Conservation (phyloP, 1,140 invertebrate genomes). For the Hermatobates lingyangjiaoensis region DNA sequence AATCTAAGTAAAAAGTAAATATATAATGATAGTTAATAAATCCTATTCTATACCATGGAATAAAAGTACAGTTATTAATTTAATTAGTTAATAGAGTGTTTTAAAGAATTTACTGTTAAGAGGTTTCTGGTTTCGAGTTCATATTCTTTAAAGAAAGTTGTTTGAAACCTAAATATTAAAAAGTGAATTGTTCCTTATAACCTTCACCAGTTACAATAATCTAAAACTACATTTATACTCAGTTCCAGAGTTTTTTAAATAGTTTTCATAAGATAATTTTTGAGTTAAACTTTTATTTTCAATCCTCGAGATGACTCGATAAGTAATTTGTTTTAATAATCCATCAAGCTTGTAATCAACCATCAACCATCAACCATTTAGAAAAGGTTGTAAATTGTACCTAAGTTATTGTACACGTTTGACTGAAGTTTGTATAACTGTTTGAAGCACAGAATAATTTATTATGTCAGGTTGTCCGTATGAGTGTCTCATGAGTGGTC, state of each 20-base stretch:
- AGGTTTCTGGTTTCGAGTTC: no score
- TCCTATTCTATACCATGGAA: background rate
- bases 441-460: background rate
- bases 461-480: constrained; percentile 45
- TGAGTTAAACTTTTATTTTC: background rate
- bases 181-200: no score
- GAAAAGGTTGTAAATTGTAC: background rate
- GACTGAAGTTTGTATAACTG: no score
- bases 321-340: background rate
- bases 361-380: background rate
- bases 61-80: background rate
- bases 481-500: constrained; percentile 37
- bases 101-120: no score
- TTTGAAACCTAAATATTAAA: no score
- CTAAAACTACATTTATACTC: no score
- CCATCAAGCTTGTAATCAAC: background rate
- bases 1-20: background rate
- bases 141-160: no score
- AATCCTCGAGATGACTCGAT: background rate
- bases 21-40: background rate
- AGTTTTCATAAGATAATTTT: no score
- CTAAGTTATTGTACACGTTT: background rate
- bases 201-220: no score
- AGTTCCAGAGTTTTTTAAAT: no score
- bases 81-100: background rate